Evolutionary conservation across 2,888 invertebrate species (phyloP).

Genomic region (Drosophila algonquin): DNA sequence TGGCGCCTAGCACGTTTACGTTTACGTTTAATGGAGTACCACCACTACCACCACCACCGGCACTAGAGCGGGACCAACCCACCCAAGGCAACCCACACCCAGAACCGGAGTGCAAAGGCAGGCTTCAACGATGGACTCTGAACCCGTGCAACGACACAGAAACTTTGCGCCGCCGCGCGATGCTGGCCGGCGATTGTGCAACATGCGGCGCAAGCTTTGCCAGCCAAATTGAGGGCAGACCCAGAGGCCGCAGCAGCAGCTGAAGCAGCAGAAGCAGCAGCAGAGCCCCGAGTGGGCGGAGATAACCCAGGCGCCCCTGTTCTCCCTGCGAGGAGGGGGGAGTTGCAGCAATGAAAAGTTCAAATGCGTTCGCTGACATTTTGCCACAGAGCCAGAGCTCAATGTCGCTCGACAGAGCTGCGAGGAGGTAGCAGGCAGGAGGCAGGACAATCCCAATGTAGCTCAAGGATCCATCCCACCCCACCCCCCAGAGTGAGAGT

Average conservation of each 20-base stretch:
- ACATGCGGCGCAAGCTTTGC: slow-evolving; percentile 27
- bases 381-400: slow-evolving; percentile 49
- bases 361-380: slow-evolving; percentile 77
- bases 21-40: slow-evolving; percentile 58
- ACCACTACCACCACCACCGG: slow-evolving; percentile 17
- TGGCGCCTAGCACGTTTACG: slow-evolving; percentile 58
- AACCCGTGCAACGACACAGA: slow-evolving; percentile 75
- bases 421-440: slow-evolving; percentile 5
- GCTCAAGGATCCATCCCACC: slow-evolving; percentile 60
- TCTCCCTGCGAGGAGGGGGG: slow-evolving; percentile 5
- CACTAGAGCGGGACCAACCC: slow-evolving; percentile 4
- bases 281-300: slow-evolving; percentile 51
- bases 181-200: slow-evolving; percentile 48
- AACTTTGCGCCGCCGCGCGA: slow-evolving; percentile 39
- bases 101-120: slow-evolving; percentile 30
- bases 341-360: slow-evolving; percentile 60
- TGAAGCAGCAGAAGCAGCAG: slow-evolving; percentile 13
- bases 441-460: slow-evolving; percentile 46
- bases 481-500: background rate
- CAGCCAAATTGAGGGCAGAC: slow-evolving; percentile 40
- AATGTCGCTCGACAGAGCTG: slow-evolving; percentile 50
- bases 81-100: slow-evolving; percentile 48
- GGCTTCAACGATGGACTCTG: slow-evolving; percentile 58
- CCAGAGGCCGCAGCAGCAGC: slow-evolving; percentile 28
- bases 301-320: slow-evolving; percentile 14